phyloP scores from a whole-genome alignment of 1,140 invertebrate genomes.

The Conus betulinus region DNA sequence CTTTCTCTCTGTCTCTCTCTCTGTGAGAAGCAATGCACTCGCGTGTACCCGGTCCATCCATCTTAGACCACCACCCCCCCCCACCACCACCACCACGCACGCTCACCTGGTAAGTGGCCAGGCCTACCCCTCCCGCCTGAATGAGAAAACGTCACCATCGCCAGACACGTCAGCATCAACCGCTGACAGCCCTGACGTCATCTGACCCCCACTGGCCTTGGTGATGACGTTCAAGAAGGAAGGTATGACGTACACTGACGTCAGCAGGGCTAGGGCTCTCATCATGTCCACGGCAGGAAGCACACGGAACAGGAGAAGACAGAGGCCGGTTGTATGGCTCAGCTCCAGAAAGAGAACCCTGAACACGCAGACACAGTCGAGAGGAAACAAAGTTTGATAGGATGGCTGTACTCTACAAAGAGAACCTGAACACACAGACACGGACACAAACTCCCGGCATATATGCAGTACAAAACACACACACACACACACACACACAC shows the following conservation, averaged over 20 bases:
- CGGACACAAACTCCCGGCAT: too few relatives aligned
- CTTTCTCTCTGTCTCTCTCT: too few relatives aligned
- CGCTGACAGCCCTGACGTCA: slow-evolving; percentile 46
- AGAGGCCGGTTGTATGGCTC: slow-evolving; percentile 89
- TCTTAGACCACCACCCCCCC: too few relatives aligned
- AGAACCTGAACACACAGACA: too few relatives aligned
- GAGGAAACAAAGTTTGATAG: too few relatives aligned
- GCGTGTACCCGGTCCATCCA: too few relatives aligned
- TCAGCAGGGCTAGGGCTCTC: slow-evolving; percentile 94
- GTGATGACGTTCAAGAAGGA: slow-evolving; percentile 77
- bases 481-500: not conserved
- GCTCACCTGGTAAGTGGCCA: slow-evolving; percentile 23
- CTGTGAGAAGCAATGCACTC: too few relatives aligned
- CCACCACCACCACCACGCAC: slow-evolving; percentile 3
- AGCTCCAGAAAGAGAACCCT: slow-evolving; percentile 85
- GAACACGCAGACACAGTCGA: not conserved
- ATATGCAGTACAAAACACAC: not conserved
- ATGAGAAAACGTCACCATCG: slow-evolving; percentile 44
- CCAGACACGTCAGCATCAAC: slow-evolving; percentile 57
- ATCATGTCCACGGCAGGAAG: slow-evolving; percentile 93
- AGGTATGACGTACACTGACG: slow-evolving; percentile 93
- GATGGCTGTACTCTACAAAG: too few relatives aligned
- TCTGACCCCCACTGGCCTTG: slow-evolving; percentile 34
- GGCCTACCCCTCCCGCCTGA: slow-evolving; percentile 50
- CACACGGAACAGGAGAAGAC: slow-evolving; percentile 89